A percentile compares a stretch with the other conserved stretches of the same genome.
Evolutionary conservation across 1,140 invertebrate species (phyloP).

Genomic region (Drosophila pachea): DNA sequence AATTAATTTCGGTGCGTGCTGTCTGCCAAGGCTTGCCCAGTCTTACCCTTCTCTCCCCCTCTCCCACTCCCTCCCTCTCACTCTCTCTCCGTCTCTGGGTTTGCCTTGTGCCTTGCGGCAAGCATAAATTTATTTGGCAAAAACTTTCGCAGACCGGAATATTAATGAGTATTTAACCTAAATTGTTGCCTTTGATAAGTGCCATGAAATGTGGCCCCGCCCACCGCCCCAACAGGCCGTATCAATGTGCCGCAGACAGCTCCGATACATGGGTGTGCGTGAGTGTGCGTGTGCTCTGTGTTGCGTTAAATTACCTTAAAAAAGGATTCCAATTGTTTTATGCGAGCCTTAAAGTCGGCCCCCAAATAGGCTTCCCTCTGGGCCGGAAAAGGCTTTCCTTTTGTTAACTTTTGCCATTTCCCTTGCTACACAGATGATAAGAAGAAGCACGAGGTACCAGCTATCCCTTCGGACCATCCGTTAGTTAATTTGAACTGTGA

Average conservation of each 20-base stretch:
- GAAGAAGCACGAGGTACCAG: conserved; percentile 13
- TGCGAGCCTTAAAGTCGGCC: conserved; percentile 54
- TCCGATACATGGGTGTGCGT: conserved; percentile 11
- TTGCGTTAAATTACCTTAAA: conserved; percentile 71
- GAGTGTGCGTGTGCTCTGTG: conserved; percentile 20
- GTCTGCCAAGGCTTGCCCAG: conserved; percentile 20
- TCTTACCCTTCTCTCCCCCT: not conserved
- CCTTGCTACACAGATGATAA: conserved; percentile 22
- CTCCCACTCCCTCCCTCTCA: conserved; percentile 1
- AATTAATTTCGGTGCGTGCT: conserved; percentile 45
- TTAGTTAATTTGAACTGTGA: conserved; percentile 49
- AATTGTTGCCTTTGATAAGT: conserved; percentile 78
- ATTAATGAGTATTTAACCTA: conserved; percentile 78
- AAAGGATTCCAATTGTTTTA: conserved; percentile 70
- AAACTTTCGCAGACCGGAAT: conserved; percentile 77
- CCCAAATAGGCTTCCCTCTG: conserved; percentile 16
- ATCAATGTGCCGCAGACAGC: conserved; percentile 52
- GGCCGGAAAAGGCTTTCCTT: conserved; percentile 27
- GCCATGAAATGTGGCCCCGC: conserved; percentile 64
- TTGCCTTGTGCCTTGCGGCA: conserved; percentile 58
- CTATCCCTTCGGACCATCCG: conserved; percentile 16
- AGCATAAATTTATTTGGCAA: conserved; percentile 77
- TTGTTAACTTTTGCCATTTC: conserved; percentile 15
- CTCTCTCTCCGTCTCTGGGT: not conserved
- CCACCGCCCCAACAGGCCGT: conserved; percentile 7